Conservation (phyloP, 2,113 vertebrate species). For the Trematocara stigmaticum region DNA sequence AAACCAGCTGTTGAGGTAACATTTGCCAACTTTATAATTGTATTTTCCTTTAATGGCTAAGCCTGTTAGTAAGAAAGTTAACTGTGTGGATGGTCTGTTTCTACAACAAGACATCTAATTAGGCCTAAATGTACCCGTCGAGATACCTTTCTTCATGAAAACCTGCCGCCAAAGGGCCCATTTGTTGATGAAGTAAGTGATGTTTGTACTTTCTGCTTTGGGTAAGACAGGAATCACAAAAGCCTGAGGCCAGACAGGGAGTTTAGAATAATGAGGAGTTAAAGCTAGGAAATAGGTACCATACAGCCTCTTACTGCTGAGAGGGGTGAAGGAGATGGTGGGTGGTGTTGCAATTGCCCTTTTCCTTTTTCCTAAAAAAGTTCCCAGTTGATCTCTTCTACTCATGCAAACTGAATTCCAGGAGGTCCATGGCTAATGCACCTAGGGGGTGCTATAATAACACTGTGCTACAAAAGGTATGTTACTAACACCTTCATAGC, state of each 20-base stretch:
- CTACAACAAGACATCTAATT: slow-evolving; percentile 27
- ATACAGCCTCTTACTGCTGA: background rate
- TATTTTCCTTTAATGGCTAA: background rate
- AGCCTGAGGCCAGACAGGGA: slow-evolving; percentile 1
- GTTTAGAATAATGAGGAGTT: slow-evolving; percentile 38
- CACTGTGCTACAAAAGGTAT: background rate
- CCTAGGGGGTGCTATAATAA: background rate
- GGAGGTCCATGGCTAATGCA: background rate
- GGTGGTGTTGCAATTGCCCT: background rate
- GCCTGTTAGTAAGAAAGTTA: background rate
- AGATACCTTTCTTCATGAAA: slow-evolving; percentile 6
- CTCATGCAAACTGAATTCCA: background rate
- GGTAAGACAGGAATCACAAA: slow-evolving; percentile 20
- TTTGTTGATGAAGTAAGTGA: slow-evolving; percentile 43
- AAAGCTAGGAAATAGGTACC: slow-evolving; percentile 36
- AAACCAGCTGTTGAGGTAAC: background rate
- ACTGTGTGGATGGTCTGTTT: slow-evolving; percentile 1
- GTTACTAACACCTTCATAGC: background rate
- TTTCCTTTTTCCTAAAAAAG: slow-evolving; percentile 7
- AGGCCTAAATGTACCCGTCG: background rate
- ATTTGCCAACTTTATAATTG: background rate
- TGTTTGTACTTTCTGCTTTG: slow-evolving; percentile 21
- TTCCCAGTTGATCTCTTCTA: background rate
- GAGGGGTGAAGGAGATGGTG: background rate
- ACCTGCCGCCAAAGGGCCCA: background rate